Evolutionary conservation across 2,113 vertebrate species (phyloP).

Genomic region (Parotia lawesii): DNA sequence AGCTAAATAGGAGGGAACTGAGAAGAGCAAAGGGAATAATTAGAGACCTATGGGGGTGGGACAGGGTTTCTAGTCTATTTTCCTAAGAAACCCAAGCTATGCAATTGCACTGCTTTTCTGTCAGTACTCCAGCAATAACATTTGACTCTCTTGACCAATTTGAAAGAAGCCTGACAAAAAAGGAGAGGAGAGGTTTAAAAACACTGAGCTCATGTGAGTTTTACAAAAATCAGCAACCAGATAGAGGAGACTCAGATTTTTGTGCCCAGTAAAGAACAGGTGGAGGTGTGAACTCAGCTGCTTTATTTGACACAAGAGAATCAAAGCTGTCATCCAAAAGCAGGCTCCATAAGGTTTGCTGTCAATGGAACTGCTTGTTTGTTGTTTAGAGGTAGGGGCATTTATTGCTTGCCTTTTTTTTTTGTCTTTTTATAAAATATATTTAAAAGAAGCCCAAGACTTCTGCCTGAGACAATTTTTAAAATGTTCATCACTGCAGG

Average conservation of each 20-base stretch:
- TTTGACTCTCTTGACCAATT: background rate
- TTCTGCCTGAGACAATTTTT: background rate
- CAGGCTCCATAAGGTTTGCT: background rate
- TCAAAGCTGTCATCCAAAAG: background rate
- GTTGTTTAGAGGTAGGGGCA: background rate
- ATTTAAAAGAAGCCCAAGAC: background rate
- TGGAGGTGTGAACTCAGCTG: background rate
- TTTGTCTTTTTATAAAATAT: background rate
- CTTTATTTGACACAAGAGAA: background rate
- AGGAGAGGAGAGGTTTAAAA: background rate
- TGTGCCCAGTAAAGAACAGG: background rate
- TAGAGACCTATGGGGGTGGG: slow-evolving; percentile 26
- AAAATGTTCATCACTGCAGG: background rate
- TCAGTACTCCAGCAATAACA: background rate
- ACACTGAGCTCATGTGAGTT: background rate
- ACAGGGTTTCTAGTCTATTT: background rate
- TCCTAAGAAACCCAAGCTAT: background rate
- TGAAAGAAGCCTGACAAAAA: background rate
- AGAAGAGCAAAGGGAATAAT: slow-evolving; percentile 39
- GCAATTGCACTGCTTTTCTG: background rate
- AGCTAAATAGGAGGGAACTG: slow-evolving; percentile 19
- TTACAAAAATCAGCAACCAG: background rate
- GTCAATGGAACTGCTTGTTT: background rate
- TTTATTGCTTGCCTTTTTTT: background rate
- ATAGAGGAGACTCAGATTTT: background rate